A percentile compares a stretch with the other conserved stretches of the same genome.
These are phyloP conservation scores for Tenebrio molitor DNA, from an alignment of 1,140 invertebrate species.

Conservation along the genomic window DNA sequence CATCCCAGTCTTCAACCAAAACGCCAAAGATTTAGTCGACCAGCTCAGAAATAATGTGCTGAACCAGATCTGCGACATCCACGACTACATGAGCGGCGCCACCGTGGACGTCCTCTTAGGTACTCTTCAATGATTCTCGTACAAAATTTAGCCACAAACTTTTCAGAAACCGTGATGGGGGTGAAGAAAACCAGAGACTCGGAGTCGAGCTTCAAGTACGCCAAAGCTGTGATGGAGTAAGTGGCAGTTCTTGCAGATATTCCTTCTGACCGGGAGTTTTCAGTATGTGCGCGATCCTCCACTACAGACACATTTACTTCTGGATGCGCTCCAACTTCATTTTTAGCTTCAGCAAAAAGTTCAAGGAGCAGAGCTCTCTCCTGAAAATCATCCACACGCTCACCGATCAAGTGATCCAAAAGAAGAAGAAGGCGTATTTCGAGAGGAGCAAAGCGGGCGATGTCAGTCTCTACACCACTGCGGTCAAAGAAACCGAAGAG, in stretches of 20 bases:
- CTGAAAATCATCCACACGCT: constrained; percentile 82
- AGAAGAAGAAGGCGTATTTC: constrained; percentile 63
- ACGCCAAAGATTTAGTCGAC: constrained; percentile 78
- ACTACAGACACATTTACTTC: constrained; percentile 84
- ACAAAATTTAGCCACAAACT: not conserved
- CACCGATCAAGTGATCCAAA: constrained; percentile 68
- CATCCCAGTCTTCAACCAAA: constrained; percentile 87
- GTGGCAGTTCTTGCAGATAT: constrained; percentile 26
- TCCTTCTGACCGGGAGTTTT: not conserved
- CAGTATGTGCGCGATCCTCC: constrained; percentile 82
- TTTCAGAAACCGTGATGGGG: constrained; percentile 84
- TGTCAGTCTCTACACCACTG: constrained; percentile 51
- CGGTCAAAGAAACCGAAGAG: constrained; percentile 40
- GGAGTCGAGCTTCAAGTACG: constrained; percentile 82
- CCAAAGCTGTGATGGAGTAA: constrained; percentile 84
- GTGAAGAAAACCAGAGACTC: constrained; percentile 80
- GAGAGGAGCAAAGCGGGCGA: constrained; percentile 46
- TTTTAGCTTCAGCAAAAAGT: constrained; percentile 82
- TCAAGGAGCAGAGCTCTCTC: constrained; percentile 61
- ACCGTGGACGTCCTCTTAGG: constrained; percentile 77
- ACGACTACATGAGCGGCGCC: constrained; percentile 85
- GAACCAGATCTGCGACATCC: constrained; percentile 83
- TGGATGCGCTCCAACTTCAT: constrained; percentile 86
- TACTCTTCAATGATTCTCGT: too few species aligned
- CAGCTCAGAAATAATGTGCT: constrained; percentile 74